phyloP scores from a whole-genome alignment of 1,140 invertebrate genomes.

The Bombus turneri region DNA sequence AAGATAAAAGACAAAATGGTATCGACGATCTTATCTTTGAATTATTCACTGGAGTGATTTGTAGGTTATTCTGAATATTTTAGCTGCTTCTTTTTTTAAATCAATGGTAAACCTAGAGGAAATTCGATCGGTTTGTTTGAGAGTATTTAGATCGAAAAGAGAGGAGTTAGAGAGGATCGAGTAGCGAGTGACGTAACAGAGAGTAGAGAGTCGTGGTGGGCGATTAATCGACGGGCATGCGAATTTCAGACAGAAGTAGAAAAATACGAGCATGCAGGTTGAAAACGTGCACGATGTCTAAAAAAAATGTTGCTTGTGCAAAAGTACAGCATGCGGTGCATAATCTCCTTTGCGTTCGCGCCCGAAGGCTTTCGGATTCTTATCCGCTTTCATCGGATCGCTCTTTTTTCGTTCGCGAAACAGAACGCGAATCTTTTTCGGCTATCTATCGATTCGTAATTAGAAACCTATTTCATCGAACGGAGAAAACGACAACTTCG shows the following conservation, averaged over 20 bases:
- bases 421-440: background rate
- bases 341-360: conserved; percentile 51
- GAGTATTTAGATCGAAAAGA: background rate
- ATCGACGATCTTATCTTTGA: background rate
- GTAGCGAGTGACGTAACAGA: conserved; percentile 64
- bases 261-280: conserved; percentile 55
- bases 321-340: conserved; percentile 64
- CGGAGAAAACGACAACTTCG: too few species aligned
- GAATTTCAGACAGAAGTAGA: conserved; percentile 49
- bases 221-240: conserved; percentile 54
- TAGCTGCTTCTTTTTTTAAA: too few species aligned
- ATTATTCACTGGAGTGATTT: conserved; percentile 5
- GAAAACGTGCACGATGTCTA: conserved; percentile 36
- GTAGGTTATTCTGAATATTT: background rate
- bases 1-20: too few species aligned
- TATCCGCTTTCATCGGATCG: conserved; percentile 16
- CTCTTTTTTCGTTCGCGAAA: too few species aligned
- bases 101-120: too few species aligned
- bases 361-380: conserved; percentile 29
- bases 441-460: background rate
- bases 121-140: background rate
- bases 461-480: too few species aligned
- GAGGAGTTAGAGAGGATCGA: conserved; percentile 30
- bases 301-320: conserved; percentile 47
- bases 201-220: conserved; percentile 57